phyloP scores from a whole-genome alignment of 2,888 invertebrate genomes.

The Hanleya hanleyi region DNA sequence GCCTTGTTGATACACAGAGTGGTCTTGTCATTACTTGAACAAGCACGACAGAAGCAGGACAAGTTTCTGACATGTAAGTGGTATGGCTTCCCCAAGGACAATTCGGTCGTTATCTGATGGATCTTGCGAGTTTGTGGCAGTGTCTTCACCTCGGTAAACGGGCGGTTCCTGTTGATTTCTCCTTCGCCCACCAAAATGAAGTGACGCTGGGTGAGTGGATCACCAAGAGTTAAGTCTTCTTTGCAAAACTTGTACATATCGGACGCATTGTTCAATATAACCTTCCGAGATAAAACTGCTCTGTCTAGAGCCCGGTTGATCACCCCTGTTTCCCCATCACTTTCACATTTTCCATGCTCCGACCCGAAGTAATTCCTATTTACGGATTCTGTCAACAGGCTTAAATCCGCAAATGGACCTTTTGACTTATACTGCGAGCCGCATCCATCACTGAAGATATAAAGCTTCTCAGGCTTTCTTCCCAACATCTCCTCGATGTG shows the following conservation, averaged over 20 bases:
- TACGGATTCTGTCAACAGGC: conserved; percentile 3
- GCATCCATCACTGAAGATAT: background rate
- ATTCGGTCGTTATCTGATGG: conserved; percentile 28
- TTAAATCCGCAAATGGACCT: no score
- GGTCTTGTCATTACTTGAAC: no score
- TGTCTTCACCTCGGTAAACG: conserved; percentile 32
- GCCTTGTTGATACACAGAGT: conserved; percentile 25
- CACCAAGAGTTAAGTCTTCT: conserved; percentile 23
- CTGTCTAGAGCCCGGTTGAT: no score
- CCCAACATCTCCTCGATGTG: background rate
- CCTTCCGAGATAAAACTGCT: no score
- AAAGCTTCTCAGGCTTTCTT: background rate
- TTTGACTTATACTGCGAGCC: conserved; percentile 29
- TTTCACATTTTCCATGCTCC: no score
- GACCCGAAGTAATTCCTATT: no score
- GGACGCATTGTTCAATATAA: no score
- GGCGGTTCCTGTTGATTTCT: conserved; percentile 34
- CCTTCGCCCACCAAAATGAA: conserved; percentile 28
- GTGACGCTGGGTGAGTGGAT: conserved; percentile 18
- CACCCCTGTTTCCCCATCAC: no score
- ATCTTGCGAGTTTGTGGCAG: conserved; percentile 24
- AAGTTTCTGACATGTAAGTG: conserved; percentile 21
- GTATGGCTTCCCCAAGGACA: background rate
- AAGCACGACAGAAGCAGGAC: conserved; percentile 31
- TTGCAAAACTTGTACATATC: no score